phyloP scores from a whole-genome alignment of 1,140 invertebrate species.

The Aphelenchoides fujianensis region DNA sequence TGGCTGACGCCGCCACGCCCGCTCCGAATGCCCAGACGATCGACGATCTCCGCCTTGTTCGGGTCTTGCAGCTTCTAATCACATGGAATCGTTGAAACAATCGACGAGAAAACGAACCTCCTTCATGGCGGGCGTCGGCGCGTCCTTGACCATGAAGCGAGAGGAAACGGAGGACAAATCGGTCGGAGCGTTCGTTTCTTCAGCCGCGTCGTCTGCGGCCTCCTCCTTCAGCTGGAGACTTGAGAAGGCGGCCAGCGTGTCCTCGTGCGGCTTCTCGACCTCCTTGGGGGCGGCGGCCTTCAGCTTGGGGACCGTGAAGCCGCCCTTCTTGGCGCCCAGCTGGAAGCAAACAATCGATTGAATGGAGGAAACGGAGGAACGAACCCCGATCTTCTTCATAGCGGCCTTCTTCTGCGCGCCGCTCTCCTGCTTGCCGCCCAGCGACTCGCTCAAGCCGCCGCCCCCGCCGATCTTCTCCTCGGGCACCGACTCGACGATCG shows the following conservation, averaged over 20 bases:
- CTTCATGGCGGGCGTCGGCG: conserved; percentile 19
- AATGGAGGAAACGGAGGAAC: background rate
- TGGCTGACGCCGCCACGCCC: conserved; percentile 72
- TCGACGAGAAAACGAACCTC: conserved; percentile 16
- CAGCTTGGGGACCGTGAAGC: conserved; percentile 92
- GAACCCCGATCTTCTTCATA: conserved; percentile 54
- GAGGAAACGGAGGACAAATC: conserved; percentile 31
- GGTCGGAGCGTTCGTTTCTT: conserved; percentile 14
- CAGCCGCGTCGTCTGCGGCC: background rate
- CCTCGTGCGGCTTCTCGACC: conserved; percentile 77
- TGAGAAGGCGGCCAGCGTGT: conserved; percentile 39
- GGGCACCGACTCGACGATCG: conserved; percentile 8
- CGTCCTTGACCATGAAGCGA: conserved; percentile 46
- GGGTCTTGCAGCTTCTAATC: conserved; percentile 68
- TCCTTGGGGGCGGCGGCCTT: conserved; percentile 82
- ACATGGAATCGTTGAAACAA: conserved; percentile 1
- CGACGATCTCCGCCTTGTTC: conserved; percentile 81
- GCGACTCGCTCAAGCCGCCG: background rate
- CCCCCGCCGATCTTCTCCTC: background rate
- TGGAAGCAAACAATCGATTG: conserved; percentile 18
- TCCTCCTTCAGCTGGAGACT: conserved; percentile 26
- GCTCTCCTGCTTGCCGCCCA: background rate
- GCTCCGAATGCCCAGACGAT: conserved; percentile 85
- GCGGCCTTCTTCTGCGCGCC: conserved; percentile 47
- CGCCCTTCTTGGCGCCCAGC: conserved; percentile 72